Conservation (phyloP, 2,797 vertebrate species). For the Anabas testudineus region DNA sequence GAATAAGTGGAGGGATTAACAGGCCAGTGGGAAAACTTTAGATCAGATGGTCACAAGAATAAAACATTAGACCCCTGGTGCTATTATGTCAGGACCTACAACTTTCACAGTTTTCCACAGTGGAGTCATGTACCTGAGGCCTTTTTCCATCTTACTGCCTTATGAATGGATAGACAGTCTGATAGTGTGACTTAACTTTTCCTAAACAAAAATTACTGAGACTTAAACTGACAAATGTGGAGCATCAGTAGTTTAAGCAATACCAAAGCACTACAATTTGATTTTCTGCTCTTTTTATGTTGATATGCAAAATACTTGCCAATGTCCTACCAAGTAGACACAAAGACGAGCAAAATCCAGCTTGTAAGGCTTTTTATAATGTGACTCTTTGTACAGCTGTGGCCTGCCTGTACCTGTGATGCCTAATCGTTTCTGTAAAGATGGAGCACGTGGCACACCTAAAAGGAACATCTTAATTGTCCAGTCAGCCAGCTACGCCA, state of each 20-base stretch:
- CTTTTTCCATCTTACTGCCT: constrained; percentile 45
- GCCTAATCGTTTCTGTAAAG: background rate
- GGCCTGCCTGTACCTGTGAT: background rate
- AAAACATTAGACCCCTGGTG: constrained; percentile 41
- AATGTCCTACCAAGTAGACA: constrained; percentile 1
- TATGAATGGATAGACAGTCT: constrained; percentile 42
- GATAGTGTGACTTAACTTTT: constrained; percentile 29
- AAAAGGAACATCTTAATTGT: constrained; percentile 2
- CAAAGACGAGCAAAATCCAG: background rate
- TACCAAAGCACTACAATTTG: constrained; percentile 2
- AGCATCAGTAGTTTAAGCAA: background rate
- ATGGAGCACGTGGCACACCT: background rate
- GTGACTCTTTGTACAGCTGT: background rate
- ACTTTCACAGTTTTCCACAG: constrained; percentile 44
- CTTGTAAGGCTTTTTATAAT: background rate
- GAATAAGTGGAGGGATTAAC: constrained; percentile 54
- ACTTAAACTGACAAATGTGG: constrained; percentile 24
- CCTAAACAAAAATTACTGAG: constrained; percentile 18
- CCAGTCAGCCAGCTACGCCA: constrained; percentile 22
- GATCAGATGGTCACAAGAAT: constrained; percentile 47
- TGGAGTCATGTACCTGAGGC: constrained; percentile 34
- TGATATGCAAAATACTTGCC: background rate
- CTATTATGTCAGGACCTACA: constrained; percentile 26
- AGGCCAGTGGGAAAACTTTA: constrained; percentile 19
- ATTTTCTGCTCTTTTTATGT: constrained; percentile 10